Conservation (phyloP, 2,113 vertebrate genomes). For the Gavialis gangeticus region DNA sequence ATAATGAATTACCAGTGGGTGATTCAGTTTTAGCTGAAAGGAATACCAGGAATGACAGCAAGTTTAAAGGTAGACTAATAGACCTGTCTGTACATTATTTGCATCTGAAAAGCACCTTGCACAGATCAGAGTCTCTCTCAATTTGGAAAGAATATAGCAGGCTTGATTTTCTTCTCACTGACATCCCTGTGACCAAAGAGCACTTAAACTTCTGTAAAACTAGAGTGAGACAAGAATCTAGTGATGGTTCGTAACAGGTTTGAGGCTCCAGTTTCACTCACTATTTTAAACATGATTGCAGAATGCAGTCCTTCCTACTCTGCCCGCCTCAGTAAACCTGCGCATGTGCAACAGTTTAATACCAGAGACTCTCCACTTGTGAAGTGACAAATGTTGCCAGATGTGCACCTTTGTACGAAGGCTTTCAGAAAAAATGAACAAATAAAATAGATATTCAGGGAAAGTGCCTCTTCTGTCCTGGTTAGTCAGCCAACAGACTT, state of each 20-base stretch:
- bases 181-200: rapidly evolving
- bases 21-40: not conserved
- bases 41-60: not conserved
- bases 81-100: not conserved
- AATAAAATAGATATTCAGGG: rapidly evolving
- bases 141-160: rapidly evolving
- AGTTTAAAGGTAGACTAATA: not conserved
- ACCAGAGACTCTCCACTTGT: not conserved
- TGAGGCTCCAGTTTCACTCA: not conserved
- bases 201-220: not conserved
- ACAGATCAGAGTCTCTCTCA: rapidly evolving
- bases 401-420: rapidly evolving
- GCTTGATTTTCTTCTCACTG: not conserved
- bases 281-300: not conserved
- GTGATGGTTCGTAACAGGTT: not conserved
- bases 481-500: not conserved
- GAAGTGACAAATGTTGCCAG: not conserved
- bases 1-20: not conserved
- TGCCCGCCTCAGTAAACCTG: not conserved
- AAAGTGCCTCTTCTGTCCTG: not conserved
- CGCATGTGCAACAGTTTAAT: rapidly evolving
- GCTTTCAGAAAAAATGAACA: not conserved
- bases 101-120: not conserved
- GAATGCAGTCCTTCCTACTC: rapidly evolving
- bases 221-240: not conserved